Conservation (phyloP, 2,888 invertebrate species). For the Caenorhabditis panamensis region DNA sequence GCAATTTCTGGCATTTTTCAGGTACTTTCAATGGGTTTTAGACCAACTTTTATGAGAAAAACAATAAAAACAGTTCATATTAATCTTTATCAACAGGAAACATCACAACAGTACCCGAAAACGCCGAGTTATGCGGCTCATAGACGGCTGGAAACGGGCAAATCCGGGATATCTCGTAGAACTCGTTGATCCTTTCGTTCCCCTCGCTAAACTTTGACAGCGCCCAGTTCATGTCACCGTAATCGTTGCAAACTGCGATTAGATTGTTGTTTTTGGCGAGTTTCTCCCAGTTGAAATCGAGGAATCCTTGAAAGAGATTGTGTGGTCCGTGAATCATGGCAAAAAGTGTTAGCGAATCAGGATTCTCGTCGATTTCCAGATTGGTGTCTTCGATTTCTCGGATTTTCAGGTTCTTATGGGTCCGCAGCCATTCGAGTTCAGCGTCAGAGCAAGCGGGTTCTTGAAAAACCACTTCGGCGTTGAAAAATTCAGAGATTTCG, state of each 20-base stretch:
- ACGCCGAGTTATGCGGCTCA: slow-evolving; percentile 30
- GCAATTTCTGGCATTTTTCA: not conserved
- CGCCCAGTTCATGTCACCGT: slow-evolving; percentile 37
- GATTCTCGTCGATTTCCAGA: slow-evolving; percentile 28
- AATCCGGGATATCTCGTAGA: slow-evolving; percentile 6
- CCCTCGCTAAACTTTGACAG: slow-evolving; percentile 11
- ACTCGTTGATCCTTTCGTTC: slow-evolving; percentile 19
- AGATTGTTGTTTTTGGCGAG: slow-evolving; percentile 19
- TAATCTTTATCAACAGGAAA: not conserved
- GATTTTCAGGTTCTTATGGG: slow-evolving; percentile 31
- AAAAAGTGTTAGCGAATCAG: slow-evolving; percentile 12
- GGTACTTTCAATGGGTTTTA: not conserved
- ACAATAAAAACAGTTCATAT: slow-evolving; percentile 1
- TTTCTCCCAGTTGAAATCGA: slow-evolving; percentile 44
- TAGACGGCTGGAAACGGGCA: slow-evolving; percentile 11
- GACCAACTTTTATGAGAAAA: not conserved
- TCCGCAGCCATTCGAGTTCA: slow-evolving; percentile 58
- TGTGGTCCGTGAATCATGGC: slow-evolving; percentile 64
- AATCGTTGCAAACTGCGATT: slow-evolving; percentile 63
- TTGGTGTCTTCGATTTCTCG: slow-evolving; percentile 20
- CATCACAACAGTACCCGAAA: slow-evolving; percentile 41
- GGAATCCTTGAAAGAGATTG: slow-evolving; percentile 55
- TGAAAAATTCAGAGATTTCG: slow-evolving; percentile 42
- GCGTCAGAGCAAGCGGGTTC: slow-evolving; percentile 54
- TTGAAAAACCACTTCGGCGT: slow-evolving; percentile 55